phyloP scores from a whole-genome alignment of 1,140 invertebrate species.

The Pseudomyrmex pallidus region DNA sequence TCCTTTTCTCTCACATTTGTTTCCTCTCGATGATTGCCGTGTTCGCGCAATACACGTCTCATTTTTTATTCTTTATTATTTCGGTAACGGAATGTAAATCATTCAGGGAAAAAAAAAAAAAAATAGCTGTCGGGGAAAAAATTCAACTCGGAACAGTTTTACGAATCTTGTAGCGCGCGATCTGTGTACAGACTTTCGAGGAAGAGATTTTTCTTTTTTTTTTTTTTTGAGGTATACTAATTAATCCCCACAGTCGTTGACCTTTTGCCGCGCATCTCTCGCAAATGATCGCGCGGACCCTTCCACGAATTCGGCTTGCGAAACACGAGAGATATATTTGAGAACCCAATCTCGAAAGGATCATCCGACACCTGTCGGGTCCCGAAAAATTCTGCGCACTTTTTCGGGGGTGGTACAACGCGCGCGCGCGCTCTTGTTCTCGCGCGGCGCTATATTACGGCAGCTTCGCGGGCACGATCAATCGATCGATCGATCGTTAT shows the following conservation, averaged over 20 bases:
- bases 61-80: constrained; percentile 13
- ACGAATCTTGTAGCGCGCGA: too few relatives aligned
- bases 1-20: constrained; percentile 5
- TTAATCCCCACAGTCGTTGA: not conserved
- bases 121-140: not conserved
- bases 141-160: not conserved
- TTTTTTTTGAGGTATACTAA: too few relatives aligned
- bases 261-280: not conserved
- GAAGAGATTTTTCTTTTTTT: too few relatives aligned
- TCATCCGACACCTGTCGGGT: constrained; percentile 51
- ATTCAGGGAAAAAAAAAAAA: not conserved
- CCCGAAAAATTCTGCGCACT: constrained; percentile 31
- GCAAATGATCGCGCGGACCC: not conserved
- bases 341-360: constrained; percentile 3
- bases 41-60: not conserved
- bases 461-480: constrained; percentile 25
- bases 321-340: not conserved
- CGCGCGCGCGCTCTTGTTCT: not conserved
- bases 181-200: not conserved
- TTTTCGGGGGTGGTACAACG: not conserved
- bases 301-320: constrained; percentile 26
- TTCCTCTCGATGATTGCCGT: constrained; percentile 1
- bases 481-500: constrained; percentile 64
- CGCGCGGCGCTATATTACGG: not conserved
- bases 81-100: not conserved